Base-by-base conservation (phyloP, 2,888 invertebrate species). In the Trichacis sp. region DNA sequence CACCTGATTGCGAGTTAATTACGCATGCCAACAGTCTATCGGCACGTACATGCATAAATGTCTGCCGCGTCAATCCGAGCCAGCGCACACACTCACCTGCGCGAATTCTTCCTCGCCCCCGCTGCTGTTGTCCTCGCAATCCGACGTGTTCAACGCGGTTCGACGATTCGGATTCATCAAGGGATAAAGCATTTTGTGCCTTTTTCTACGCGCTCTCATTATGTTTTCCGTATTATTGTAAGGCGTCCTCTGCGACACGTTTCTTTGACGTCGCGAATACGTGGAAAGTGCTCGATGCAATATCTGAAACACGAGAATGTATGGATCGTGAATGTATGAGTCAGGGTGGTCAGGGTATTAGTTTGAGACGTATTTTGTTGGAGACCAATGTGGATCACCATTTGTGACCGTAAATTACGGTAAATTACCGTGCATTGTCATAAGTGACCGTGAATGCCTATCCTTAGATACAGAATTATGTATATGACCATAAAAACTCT, bases 121-220 rank as follows among this genome's bases (percentile, higher is more conserved):
- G 66, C 85, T 85, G 65, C 84, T 85, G 60, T 83, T 84, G 70
- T 85, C 85, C 60, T 86, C 86, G 71, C 83, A 84, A 68, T 86
- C 85, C 29, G 83, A 84, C 36, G 83, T 81, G 60, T 82, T 80
- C 46, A 78, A 65, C 33, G 75, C 69, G 30, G 74, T 68, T 18
- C 78, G 71, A 18, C 82, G 78, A 61, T 65, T 77, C 42, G 78
- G 72, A 65, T 72, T 82, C 71, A 79, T 76, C 43, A 81, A 51
- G 29, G 77, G 75, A 48, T 75, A 50, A 12, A 76, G 64, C 53
- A 76, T 54, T 51, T 77, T 78, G 61, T 79, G 80, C 45, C 81
- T 79, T 68, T 77, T 80, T 63, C 81, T 77, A 69, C 75, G 78
- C 49, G 70, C 71, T 59, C 81, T 77, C 46, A 78, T 75, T 56